Evolutionary conservation across 2,113 vertebrate species (phyloP).

Genomic region (Passer montanus): DNA sequence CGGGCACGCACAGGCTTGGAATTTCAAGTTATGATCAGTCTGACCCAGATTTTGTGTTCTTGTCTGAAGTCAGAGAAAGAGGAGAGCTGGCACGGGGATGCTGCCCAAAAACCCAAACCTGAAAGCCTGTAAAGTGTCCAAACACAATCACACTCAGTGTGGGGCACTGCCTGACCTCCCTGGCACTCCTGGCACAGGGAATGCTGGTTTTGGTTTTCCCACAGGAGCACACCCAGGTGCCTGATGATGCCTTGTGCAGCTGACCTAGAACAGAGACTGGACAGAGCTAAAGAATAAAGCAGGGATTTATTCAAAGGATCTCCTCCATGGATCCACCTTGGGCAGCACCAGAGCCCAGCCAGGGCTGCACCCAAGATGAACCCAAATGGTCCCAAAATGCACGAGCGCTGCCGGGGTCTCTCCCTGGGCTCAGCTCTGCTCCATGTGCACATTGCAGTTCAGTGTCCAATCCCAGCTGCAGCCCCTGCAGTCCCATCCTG

Average conservation of each 20-base stretch:
- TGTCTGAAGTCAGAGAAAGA: background rate
- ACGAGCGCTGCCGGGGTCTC: no score
- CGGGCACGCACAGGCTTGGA: background rate
- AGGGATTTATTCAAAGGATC: no score
- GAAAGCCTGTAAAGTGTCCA: accelerated
- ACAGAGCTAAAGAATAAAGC: no score
- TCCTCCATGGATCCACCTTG: no score
- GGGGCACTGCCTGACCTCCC: accelerated
- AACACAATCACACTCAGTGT: accelerated
- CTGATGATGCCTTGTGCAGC: background rate
- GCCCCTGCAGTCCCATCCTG: no score
- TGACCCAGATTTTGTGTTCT: background rate
- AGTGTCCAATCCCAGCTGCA: no score
- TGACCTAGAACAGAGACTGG: background rate
- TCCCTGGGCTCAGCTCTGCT: no score
- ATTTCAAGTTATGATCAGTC: background rate
- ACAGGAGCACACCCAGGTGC: background rate
- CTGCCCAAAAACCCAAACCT: background rate
- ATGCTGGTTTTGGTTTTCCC: accelerated
- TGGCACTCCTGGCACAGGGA: background rate
- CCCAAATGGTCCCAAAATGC: no score
- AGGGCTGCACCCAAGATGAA: no score
- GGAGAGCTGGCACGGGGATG: background rate
- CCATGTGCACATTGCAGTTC: no score
- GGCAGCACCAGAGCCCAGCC: no score